Percentiles rank a stretch among this genome's conserved stretches.
These are phyloP conservation scores for Hafferia zeledoni DNA, from an alignment of 2,797 vertebrate species.

Conservation along the genomic window DNA sequence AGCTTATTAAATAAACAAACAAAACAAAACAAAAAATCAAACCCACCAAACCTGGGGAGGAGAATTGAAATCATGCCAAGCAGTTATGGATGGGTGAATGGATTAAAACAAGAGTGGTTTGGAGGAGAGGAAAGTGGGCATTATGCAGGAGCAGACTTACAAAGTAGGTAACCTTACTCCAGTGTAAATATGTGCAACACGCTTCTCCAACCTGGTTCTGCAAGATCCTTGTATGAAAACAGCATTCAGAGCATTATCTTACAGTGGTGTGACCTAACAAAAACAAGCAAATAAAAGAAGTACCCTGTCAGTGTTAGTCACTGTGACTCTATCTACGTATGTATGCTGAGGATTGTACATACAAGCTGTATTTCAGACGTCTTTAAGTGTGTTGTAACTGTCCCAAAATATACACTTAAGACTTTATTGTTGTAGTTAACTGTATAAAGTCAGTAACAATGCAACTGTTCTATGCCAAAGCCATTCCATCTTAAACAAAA, in stretches of 20 bases:
- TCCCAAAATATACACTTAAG: not conserved
- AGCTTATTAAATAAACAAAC: not conserved
- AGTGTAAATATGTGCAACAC: not conserved
- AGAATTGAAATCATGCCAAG: not conserved
- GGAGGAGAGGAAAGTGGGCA: not conserved
- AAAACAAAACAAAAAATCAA: no score
- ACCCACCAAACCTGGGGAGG: not conserved
- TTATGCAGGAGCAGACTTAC: not conserved
- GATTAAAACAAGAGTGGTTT: not conserved
- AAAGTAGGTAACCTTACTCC: not conserved
- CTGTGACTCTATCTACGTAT: fast-evolving
- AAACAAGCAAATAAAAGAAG: not conserved
- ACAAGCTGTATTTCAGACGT: not conserved
- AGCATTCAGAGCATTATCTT: not conserved
- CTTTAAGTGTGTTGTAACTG: not conserved
- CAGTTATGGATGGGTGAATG: not conserved
- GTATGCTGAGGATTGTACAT: not conserved
- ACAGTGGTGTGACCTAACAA: not conserved
- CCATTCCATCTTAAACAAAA: slow-evolving; percentile 39
- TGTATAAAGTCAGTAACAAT: not conserved
- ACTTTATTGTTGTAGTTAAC: not conserved
- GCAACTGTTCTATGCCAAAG: not conserved
- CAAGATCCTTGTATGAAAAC: not conserved
- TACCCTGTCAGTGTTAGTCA: not conserved
- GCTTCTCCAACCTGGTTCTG: not conserved